Conservation (phyloP, 2,113 vertebrate genomes). For the Mugil cephalus region DNA sequence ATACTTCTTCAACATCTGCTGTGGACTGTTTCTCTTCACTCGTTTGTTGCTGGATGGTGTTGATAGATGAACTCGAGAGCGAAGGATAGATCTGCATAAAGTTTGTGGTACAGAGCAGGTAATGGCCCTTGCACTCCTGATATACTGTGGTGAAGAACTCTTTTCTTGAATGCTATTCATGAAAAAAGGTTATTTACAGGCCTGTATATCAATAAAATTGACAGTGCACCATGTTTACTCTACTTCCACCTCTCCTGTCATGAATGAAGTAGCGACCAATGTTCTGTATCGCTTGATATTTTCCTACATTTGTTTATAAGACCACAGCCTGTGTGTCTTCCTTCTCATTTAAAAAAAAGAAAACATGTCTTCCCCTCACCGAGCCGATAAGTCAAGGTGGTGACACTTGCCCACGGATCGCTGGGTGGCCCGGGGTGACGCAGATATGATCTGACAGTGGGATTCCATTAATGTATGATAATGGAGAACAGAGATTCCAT, state of each 20-base stretch:
- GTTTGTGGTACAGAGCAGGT: constrained; percentile 54
- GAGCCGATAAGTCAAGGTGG: constrained; percentile 51
- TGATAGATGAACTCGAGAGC: constrained; percentile 36
- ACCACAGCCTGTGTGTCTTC: constrained; percentile 1
- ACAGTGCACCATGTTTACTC: constrained; percentile 84
- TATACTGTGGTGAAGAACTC: constrained; percentile 62
- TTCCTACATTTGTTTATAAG: constrained; percentile 5
- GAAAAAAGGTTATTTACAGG: constrained; percentile 84
- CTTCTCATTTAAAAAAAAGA: constrained; percentile 26
- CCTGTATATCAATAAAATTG: constrained; percentile 93
- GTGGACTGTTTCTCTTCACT: constrained; percentile 83
- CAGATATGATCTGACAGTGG: constrained; percentile 70
- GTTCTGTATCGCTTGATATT: background rate
- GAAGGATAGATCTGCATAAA: constrained; percentile 44
- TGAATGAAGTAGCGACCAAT: constrained; percentile 1
- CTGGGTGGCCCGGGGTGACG: constrained; percentile 60
- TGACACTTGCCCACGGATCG: constrained; percentile 53
- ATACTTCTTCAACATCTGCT: constrained; percentile 83
- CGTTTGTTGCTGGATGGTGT: constrained; percentile 53
- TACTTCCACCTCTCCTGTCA: constrained; percentile 35
- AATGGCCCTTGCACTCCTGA: constrained; percentile 64
- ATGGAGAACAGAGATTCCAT: constrained; percentile 58
- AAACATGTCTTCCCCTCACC: constrained; percentile 41
- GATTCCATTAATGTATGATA: constrained; percentile 72
- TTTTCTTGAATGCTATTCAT: constrained; percentile 84